Base-by-base conservation (phyloP, 2,888 invertebrate species). In the Scaptodrosophila latifasciaeformis region DNA sequence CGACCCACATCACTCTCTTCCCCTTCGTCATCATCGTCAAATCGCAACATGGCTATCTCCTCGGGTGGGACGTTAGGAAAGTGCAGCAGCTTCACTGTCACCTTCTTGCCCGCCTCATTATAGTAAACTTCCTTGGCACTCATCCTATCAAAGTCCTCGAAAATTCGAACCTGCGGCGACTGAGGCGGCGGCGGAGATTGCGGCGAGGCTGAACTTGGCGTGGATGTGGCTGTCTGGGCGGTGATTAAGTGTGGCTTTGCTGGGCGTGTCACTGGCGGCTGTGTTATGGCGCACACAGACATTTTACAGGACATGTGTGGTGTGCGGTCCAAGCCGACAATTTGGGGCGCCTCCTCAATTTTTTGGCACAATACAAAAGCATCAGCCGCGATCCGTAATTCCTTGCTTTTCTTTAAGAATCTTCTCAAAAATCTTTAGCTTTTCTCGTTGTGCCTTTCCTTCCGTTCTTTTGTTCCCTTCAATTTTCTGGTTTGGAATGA, bases 141-240 rank as follows among this genome's bases (percentile, higher is more conserved):
- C 86, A 86, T 87, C 76, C 86, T 86, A 69, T 86, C 86, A 56
- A 86, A 86, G 69, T 86, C 86, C 74, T 86, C 86, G 67, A 83
- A 87, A 59, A 86, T 87, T 64, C 84, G 81, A 43, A 86, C 86
- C 75, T 81, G 81, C 37, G 82, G 83, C 63, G 19, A 47, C 46
- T 72, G 79, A 2, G 72, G 72, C 31, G 72, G 79, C 0, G 78
- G 67, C 13, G 71, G 78, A 5, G 27, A 27, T 27, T 3, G 30
- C 7, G 75, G 75, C 15, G 78, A n/a, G n/a, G n/a, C n/a, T n/a
- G n/a, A n/a, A n/a, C n/a, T 70, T 17, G 60, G 59, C 3, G 65
- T 62, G 4, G 35, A 62, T 54, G 43, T 62, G 17, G 49, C 31
- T 2, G 63, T 27, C 9, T 27, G 27, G 27, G 27, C 27, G 9